Evolutionary conservation across 2,888 invertebrate genomes (phyloP).

Genomic region (Axea sp.): DNA sequence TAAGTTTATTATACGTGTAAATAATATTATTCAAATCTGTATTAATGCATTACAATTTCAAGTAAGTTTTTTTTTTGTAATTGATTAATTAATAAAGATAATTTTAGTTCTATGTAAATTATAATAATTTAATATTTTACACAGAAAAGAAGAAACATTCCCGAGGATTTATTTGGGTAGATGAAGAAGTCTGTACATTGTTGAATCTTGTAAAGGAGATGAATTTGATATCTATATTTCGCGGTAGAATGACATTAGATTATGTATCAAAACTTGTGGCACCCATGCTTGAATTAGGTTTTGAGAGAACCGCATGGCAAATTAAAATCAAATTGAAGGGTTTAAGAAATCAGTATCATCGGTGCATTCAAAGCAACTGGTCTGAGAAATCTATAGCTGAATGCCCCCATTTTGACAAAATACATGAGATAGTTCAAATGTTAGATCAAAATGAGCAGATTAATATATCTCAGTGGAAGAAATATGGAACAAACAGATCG

Average conservation of each 20-base stretch:
- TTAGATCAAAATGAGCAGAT: neutral
- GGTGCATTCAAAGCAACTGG: conserved; percentile 60
- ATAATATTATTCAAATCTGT: no score
- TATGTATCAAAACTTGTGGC: conserved; percentile 60
- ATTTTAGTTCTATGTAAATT: no score
- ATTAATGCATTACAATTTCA: no score
- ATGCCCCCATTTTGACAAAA: conserved; percentile 66
- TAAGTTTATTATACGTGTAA: no score
- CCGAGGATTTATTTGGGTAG: conserved; percentile 63
- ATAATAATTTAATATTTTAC: no score
- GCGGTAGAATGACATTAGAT: conserved; percentile 64
- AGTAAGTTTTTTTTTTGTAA: no score
- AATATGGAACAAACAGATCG: neutral
- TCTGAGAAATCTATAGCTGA: conserved; percentile 54
- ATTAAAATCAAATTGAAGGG: conserved; percentile 67
- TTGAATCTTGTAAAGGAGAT: conserved; percentile 63
- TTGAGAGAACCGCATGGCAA: conserved; percentile 62
- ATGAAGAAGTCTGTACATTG: conserved; percentile 64
- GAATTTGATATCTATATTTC: conserved; percentile 54
- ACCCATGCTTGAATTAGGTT: conserved; percentile 65
- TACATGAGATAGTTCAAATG: conserved; percentile 64
- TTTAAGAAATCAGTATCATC: conserved; percentile 63
- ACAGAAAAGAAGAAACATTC: conserved; percentile 49
- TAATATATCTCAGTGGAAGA: neutral
- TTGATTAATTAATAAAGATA: no score